Percentiles rank a stretch among this genome's conserved stretches.
These are phyloP conservation scores for Neomorphus geoffroyi DNA, from an alignment of 2,797 vertebrate genomes.

Conservation along the genomic window DNA sequence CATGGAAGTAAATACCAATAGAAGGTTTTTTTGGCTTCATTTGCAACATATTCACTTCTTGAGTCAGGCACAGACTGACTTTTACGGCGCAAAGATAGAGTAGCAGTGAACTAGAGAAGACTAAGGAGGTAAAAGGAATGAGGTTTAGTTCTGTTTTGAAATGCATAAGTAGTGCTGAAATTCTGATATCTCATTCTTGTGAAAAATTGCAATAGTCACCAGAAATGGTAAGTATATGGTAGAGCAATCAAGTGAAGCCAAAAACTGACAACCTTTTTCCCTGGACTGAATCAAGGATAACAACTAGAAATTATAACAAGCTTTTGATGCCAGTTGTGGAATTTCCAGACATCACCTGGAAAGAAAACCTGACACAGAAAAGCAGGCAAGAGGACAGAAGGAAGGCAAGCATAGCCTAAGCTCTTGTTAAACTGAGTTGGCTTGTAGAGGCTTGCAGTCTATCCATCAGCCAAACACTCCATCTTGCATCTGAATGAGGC, in stretches of 20 bases:
- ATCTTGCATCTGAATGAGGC: neutral
- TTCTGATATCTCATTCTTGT: slow-evolving; percentile 14
- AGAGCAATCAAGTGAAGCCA: slow-evolving; percentile 32
- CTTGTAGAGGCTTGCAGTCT: neutral
- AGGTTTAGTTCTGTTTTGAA: neutral
- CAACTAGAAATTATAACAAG: slow-evolving; percentile 37
- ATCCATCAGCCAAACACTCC: slow-evolving; percentile 51
- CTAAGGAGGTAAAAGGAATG: neutral
- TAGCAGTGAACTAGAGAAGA: neutral
- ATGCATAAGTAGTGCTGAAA: neutral
- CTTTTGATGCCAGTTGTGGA: slow-evolving; percentile 35
- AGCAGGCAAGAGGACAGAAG: neutral
- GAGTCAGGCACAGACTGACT: neutral
- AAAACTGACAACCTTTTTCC: slow-evolving; percentile 14
- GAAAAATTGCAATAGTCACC: slow-evolving; percentile 21
- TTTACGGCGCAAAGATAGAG: neutral
- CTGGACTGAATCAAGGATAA: slow-evolving; percentile 23
- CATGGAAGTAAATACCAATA: neutral
- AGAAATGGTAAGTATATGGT: neutral
- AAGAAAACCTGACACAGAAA: slow-evolving; percentile 27
- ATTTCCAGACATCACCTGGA: slow-evolving; percentile 37
- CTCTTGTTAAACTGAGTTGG: slow-evolving; percentile 12
- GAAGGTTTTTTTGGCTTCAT: neutral
- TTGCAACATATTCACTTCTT: neutral
- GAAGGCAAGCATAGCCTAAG: neutral